These are phyloP conservation scores for Rhingia rostrata DNA, from an alignment of 2,888 invertebrate genomes.

Conservation along the genomic window DNA sequence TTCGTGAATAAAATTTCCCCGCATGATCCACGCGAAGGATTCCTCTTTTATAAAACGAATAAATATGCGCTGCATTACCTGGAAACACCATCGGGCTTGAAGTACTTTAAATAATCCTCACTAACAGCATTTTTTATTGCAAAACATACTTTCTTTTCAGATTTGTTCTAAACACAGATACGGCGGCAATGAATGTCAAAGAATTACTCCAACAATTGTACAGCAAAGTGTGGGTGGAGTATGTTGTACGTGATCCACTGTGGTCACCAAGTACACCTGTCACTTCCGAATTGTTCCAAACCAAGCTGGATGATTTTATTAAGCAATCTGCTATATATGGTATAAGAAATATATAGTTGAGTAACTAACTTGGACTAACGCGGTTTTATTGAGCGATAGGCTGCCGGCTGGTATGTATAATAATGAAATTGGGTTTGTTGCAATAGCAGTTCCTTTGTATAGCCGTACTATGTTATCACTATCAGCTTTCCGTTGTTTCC, in stretches of 20 bases:
- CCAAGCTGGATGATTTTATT: slow-evolving; percentile 93
- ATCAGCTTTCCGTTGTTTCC: too few relatives aligned
- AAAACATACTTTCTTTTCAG: slow-evolving; percentile 74
- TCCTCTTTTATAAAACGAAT: slow-evolving; percentile 95
- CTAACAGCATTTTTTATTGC: not conserved
- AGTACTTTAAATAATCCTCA: slow-evolving; percentile 81
- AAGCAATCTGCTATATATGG: slow-evolving; percentile 88
- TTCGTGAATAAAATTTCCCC: slow-evolving; percentile 98
- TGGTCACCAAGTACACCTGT: slow-evolving; percentile 92
- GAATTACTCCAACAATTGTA: slow-evolving; percentile 96
- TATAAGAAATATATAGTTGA: slow-evolving; percentile 80
- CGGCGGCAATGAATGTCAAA: slow-evolving; percentile 90
- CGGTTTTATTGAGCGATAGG: too few relatives aligned
- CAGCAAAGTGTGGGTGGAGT: slow-evolving; percentile 95
- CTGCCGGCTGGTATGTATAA: too few relatives aligned
- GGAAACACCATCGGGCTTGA: slow-evolving; percentile 97
- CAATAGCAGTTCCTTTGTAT: too few relatives aligned
- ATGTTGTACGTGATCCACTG: slow-evolving; percentile 97
- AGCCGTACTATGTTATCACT: too few relatives aligned
- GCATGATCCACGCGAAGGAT: slow-evolving; percentile 94
- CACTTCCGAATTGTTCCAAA: slow-evolving; percentile 95
- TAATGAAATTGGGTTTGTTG: too few relatives aligned
- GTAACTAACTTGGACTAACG: not conserved
- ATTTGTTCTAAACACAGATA: slow-evolving; percentile 97
- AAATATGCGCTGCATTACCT: slow-evolving; percentile 97